These are phyloP conservation scores for Chrysomela aeneicollis DNA, from an alignment of 2,888 invertebrate species.

Conservation along the genomic window DNA sequence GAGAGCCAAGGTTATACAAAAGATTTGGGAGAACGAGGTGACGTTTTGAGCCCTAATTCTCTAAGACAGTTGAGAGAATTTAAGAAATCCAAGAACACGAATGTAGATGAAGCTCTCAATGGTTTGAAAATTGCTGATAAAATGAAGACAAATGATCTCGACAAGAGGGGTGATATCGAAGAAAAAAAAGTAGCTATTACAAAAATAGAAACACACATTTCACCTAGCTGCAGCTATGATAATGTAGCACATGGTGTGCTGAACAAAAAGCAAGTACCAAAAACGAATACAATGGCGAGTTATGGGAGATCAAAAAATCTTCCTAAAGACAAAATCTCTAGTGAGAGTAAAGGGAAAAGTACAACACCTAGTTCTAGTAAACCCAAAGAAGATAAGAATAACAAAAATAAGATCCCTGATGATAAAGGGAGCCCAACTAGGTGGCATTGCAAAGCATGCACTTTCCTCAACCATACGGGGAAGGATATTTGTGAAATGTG, in stretches of 20 bases:
- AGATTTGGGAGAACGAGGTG: conserved; percentile 72
- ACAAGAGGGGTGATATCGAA: conserved; percentile 56
- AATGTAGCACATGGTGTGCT: conserved; percentile 47
- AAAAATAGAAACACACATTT: conserved; percentile 28
- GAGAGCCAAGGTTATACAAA: conserved; percentile 76
- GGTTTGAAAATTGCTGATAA: conserved; percentile 63
- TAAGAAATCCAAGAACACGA: conserved; percentile 64
- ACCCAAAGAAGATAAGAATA: conserved; percentile 35
- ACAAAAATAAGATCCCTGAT: conserved; percentile 28
- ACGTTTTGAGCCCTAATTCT: conserved; percentile 65
- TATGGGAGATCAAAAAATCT: conserved; percentile 45
- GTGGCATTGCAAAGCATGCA: conserved; percentile 79
- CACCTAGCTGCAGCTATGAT: conserved; percentile 59
- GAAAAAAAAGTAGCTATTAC: conserved; percentile 49
- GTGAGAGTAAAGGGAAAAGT: conserved; percentile 53
- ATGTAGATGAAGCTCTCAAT: conserved; percentile 67
- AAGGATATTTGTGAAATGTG: conserved; percentile 78
- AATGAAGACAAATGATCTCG: conserved; percentile 65
- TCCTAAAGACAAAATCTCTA: conserved; percentile 62
- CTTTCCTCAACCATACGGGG: conserved; percentile 68
- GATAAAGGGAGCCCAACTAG: conserved; percentile 45
- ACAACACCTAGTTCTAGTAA: conserved; percentile 44
- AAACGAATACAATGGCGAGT: conserved; percentile 27
- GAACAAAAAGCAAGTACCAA: conserved; percentile 27
- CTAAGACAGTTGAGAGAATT: conserved; percentile 59